Evolutionary conservation across 2,888 invertebrate species (phyloP).

Genomic region (Rhingia campestris): DNA sequence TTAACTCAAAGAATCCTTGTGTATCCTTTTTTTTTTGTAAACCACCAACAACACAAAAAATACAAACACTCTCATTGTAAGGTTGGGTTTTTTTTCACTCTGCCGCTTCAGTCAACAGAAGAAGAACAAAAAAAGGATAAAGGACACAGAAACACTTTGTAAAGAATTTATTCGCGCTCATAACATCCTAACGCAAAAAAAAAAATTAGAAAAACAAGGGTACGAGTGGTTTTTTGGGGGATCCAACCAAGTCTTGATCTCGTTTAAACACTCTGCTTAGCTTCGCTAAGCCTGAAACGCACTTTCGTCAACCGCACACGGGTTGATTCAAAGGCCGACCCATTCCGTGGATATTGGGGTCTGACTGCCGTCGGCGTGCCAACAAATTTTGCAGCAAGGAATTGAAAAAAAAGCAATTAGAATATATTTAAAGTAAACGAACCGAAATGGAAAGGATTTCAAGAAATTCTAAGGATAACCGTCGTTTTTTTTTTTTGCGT

Average conservation of each 20-base stretch:
- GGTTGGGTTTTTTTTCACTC: constrained; percentile 25
- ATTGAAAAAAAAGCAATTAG: constrained; percentile 53
- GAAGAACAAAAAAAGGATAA: constrained; percentile 32
- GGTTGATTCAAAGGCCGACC: constrained; percentile 20
- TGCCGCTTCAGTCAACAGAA: background rate
- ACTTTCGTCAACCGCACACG: constrained; percentile 44
- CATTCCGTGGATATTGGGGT: background rate
- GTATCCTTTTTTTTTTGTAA: constrained; percentile 37
- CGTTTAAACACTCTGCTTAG: constrained; percentile 49
- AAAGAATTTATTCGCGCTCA: constrained; percentile 59
- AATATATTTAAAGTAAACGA: constrained; percentile 59
- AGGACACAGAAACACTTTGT: constrained; percentile 61
- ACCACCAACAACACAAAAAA: background rate
- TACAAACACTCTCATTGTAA: constrained; percentile 21
- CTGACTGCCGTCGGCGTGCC: constrained; percentile 3
- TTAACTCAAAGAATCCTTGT: constrained; percentile 57
- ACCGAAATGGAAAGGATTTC: constrained; percentile 65
- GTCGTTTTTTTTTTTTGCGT: constrained; percentile 4
- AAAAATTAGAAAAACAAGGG: constrained; percentile 11
- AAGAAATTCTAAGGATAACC: constrained; percentile 51
- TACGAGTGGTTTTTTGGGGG: background rate
- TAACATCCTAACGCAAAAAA: constrained; percentile 34
- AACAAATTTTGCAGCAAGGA: constrained; percentile 5
- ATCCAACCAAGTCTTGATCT: constrained; percentile 38
- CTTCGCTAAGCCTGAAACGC: constrained; percentile 41